Percentiles rank a stretch among this genome's conserved stretches.
These are phyloP conservation scores for Scaptomyza reducta DNA, from an alignment of 2,888 invertebrate genomes.

Conservation along the genomic window DNA sequence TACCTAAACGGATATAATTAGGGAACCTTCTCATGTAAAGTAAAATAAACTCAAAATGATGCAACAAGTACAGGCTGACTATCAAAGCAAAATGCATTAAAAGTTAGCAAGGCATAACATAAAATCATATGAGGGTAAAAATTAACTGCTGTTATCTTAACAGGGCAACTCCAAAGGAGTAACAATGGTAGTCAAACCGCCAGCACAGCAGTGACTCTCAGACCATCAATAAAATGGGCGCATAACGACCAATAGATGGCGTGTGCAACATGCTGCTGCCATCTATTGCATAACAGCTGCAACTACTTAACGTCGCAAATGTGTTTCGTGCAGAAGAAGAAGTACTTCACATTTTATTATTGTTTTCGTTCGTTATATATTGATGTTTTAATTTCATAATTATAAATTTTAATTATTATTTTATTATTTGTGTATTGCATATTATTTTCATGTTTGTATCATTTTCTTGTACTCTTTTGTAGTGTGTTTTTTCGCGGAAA, in stretches of 20 bases:
- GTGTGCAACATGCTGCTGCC: slow-evolving; percentile 53
- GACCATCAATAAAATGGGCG: slow-evolving; percentile 32
- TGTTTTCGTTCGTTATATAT: background rate
- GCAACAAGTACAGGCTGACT: no score
- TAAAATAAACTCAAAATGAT: no score
- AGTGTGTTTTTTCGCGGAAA: background rate
- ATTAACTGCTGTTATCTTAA: slow-evolving; percentile 22
- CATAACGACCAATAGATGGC: slow-evolving; percentile 64
- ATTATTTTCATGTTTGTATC: background rate
- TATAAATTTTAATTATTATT: background rate
- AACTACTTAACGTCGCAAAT: slow-evolving; percentile 22
- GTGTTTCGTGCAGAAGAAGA: slow-evolving; percentile 6
- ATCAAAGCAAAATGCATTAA: no score
- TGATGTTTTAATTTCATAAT: background rate
- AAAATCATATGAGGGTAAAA: no score
- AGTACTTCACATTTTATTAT: slow-evolving; percentile 4
- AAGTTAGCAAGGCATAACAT: background rate
- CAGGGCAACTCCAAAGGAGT: slow-evolving; percentile 64
- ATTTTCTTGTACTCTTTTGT: background rate
- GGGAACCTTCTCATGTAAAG: no score
- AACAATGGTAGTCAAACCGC: slow-evolving; percentile 55
- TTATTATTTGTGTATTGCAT: background rate
- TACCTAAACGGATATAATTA: no score
- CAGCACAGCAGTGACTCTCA: slow-evolving; percentile 29
- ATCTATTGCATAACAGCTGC: slow-evolving; percentile 60